Evolutionary conservation across 2,113 vertebrate genomes (phyloP).

Genomic region (Lucifuga dentata): DNA sequence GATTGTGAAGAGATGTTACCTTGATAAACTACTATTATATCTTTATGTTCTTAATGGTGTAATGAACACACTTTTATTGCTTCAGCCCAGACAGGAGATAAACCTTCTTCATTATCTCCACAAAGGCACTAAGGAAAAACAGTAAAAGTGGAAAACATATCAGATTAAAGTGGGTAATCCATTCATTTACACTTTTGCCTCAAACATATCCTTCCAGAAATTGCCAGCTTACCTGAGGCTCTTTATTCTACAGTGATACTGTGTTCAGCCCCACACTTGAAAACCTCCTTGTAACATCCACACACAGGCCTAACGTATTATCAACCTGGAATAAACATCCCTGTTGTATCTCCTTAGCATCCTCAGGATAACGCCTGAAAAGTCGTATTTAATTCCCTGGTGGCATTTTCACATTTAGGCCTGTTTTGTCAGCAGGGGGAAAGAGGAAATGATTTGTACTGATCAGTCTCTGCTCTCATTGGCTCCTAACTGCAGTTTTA

Average conservation of each 20-base stretch:
- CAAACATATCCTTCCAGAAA: background rate
- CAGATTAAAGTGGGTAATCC: background rate
- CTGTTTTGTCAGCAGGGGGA: constrained; percentile 82
- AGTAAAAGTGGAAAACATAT: background rate
- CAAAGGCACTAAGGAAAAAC: constrained; percentile 43
- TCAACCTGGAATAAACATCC: constrained; percentile 11
- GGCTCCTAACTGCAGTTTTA: constrained; percentile 92
- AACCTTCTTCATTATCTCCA: constrained; percentile 27
- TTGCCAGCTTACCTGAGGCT: background rate
- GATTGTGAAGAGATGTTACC: constrained; percentile 12
- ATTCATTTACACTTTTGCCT: background rate
- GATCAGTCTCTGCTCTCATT: constrained; percentile 94
- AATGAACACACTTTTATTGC: constrained; percentile 57
- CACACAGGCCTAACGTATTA: background rate
- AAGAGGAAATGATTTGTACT: constrained; percentile 94
- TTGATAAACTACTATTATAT: constrained; percentile 52
- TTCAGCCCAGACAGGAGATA: constrained; percentile 45
- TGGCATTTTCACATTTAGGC: constrained; percentile 73
- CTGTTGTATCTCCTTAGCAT: constrained; percentile 32
- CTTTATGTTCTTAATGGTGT: constrained; percentile 49
- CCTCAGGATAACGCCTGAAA: constrained; percentile 27
- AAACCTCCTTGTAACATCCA: background rate
- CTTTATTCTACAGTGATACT: background rate
- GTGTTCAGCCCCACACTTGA: background rate
- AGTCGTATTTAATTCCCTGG: constrained; percentile 77